A percentile compares a stretch with the other conserved stretches of the same genome.
These are phyloP conservation scores for Emys orbicularis DNA, from an alignment of 2,797 vertebrate species.

Conservation along the genomic window DNA sequence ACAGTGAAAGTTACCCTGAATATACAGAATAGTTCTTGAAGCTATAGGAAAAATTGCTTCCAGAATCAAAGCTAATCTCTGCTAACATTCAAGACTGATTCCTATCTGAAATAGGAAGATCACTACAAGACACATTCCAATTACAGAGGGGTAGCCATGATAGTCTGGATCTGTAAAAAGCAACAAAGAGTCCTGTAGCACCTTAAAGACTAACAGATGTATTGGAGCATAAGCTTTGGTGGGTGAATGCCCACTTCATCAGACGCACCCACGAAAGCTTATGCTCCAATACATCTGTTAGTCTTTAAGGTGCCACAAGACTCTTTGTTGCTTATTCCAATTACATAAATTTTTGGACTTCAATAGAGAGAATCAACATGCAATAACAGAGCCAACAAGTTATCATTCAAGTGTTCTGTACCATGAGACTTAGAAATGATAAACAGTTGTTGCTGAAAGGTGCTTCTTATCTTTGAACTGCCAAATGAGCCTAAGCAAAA, in stretches of 20 bases:
- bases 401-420: not conserved
- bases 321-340: not conserved
- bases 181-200: too few relatives aligned
- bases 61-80: not conserved
- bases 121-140: not conserved
- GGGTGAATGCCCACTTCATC: too few relatives aligned
- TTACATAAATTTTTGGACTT: too few relatives aligned
- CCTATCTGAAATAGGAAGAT: not conserved
- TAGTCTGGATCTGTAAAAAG: too few relatives aligned
- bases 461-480: not conserved
- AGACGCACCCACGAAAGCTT: too few relatives aligned
- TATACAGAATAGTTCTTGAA: not conserved
- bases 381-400: not conserved
- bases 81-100: too few relatives aligned
- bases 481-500: not conserved
- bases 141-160: too few relatives aligned
- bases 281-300: too few relatives aligned
- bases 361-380: not conserved
- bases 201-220: too few relatives aligned
- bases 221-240: too few relatives aligned
- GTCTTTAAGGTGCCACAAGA: too few relatives aligned
- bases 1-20: not conserved
- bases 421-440: not conserved
- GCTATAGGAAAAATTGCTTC: not conserved
- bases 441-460: not conserved